These are phyloP conservation scores for Pao palembangensis DNA, from an alignment of 2,113 vertebrate genomes.

Conservation along the genomic window DNA sequence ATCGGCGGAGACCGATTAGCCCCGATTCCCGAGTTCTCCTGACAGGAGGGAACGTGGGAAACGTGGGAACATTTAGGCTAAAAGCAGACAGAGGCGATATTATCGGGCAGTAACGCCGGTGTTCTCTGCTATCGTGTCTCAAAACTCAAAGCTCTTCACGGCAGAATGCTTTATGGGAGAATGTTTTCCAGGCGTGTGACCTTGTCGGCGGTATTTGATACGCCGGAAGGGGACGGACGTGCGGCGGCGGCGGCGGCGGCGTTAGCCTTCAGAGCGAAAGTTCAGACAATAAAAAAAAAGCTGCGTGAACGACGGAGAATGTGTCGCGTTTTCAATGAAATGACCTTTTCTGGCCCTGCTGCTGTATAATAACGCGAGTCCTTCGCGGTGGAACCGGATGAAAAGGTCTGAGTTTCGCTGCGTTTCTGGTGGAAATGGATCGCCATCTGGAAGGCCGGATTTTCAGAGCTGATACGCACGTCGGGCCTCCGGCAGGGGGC, in stretches of 20 bases:
- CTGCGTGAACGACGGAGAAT: constrained; percentile 6
- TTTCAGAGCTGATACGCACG: too few relatives aligned
- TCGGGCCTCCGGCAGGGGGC: too few relatives aligned
- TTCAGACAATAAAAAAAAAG: neutral
- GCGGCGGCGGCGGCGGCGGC: constrained; percentile 4
- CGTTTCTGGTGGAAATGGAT: neutral
- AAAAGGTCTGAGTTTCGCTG: neutral
- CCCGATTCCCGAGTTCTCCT: constrained; percentile 13
- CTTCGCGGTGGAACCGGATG: neutral
- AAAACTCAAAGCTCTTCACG: constrained; percentile 14
- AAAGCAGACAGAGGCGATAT: neutral
- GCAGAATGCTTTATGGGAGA: constrained; percentile 16
- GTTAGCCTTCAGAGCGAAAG: constrained; percentile 43
- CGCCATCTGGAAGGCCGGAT: too few relatives aligned
- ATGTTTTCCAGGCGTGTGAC: constrained; percentile 11
- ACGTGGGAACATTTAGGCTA: neutral
- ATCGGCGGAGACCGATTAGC: constrained; percentile 27
- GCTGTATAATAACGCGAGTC: neutral
- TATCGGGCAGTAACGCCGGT: neutral
- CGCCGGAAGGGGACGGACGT: constrained; percentile 10
- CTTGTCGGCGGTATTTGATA: constrained; percentile 21
- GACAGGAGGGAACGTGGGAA: neutral
- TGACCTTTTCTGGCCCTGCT: constrained; percentile 25
- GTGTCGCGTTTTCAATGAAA: constrained; percentile 16
- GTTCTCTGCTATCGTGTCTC: neutral